Evolutionary conservation across 2,888 invertebrate genomes (phyloP), one percentile per base, ranked within the genome.

Genomic region (Melieria omissa): DNA sequence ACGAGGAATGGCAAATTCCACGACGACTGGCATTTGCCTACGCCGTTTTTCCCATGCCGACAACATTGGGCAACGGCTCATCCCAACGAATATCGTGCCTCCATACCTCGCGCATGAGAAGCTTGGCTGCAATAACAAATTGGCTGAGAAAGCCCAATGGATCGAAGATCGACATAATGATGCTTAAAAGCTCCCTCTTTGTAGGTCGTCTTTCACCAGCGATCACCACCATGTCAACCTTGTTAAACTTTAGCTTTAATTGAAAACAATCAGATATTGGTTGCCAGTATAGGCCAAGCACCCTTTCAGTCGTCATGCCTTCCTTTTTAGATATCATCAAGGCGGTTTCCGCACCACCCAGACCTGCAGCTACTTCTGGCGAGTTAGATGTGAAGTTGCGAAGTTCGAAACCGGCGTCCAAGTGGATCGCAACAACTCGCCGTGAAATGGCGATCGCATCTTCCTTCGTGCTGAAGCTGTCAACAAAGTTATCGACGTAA

Each of bases 31-130:
- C 9, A 71, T n/a, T 58, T 70, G 54, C 4, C 45, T 61, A 8
- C 66, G 63, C 73, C 69, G 73, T n/a, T n/a, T n/a, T n/a, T n/a
- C n/a, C n/a, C n/a, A n/a, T n/a, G n/a, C n/a, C n/a, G n/a, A n/a
- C n/a, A n/a, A n/a, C n/a, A n/a, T n/a, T 61, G 7, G 71, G 64
- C 46, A 71, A 49, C 12, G 57, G 47, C 16, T 73, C 73, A 49
- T 73, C 66, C 66, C 69, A 74, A 7, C 44, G 46, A 5, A 74
- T 10, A 0, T 29, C 45, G n/a, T 46, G 16, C 12, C 10, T 65
- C 71, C 71, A 71, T 45, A 62, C 65, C 9, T 72, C 67, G 10
- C 70, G 29, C 61, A 73, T 7, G 46, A 75, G 14, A n/a, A 73
- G 14, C 58, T 72, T 75, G 10, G 65, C 64, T 3, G 57, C 52